Conservation (phyloP, 2,888 invertebrate genomes). For the Brachypterus glaber region DNA sequence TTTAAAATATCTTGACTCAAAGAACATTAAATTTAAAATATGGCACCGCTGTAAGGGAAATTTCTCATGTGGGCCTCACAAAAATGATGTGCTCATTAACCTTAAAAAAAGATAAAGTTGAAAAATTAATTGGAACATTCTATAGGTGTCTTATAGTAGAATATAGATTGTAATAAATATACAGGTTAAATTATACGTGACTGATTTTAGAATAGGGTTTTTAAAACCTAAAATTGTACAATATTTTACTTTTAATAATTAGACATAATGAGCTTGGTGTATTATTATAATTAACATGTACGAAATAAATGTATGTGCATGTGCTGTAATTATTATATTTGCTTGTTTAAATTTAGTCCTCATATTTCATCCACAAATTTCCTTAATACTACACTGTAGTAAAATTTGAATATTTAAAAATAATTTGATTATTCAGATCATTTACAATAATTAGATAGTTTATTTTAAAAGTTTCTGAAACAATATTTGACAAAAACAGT, state of each 20-base stretch:
- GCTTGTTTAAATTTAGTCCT: slow-evolving; percentile 24
- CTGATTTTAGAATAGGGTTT: slow-evolving; percentile 32
- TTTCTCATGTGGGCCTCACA: too few species aligned
- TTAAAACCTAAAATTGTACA: slow-evolving; percentile 31
- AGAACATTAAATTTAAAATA: too few species aligned
- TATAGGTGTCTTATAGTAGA: slow-evolving; percentile 37
- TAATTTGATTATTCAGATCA: too few species aligned
- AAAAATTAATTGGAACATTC: slow-evolving; percentile 39
- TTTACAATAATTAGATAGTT: too few species aligned
- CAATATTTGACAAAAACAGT: too few species aligned
- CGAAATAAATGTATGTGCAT: slow-evolving; percentile 44
- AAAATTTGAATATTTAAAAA: too few species aligned
- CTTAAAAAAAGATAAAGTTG: too few species aligned
- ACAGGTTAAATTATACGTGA: slow-evolving; percentile 24
- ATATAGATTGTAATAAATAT: slow-evolving; percentile 23
- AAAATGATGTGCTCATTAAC: too few species aligned
- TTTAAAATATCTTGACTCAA: too few species aligned
- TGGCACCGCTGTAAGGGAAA: too few species aligned
- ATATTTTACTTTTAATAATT: slow-evolving; percentile 33
- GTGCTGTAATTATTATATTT: slow-evolving; percentile 39
- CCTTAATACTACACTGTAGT: too few species aligned
- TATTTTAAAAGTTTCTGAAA: too few species aligned
- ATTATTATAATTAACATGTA: slow-evolving; percentile 36
- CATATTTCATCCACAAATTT: slow-evolving; percentile 18
- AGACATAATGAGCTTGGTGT: slow-evolving; percentile 34